Percentiles rank a stretch among this genome's conserved stretches.
These are phyloP conservation scores for Oncorhynchus nerka DNA, from an alignment of 2,113 vertebrate species.

Conservation along the genomic window DNA sequence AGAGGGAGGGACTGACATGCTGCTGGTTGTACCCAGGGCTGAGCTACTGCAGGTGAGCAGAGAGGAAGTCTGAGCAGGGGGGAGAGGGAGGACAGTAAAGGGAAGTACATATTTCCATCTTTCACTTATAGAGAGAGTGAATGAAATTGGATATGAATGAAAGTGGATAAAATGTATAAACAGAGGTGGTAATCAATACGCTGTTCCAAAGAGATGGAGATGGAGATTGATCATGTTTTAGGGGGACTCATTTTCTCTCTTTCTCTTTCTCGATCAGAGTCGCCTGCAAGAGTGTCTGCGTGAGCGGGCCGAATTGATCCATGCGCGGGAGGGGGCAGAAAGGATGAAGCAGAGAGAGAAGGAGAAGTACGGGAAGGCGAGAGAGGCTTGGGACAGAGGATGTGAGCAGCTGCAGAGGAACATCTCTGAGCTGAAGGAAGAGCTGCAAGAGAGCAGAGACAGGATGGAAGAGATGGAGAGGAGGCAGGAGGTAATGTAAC, in stretches of 20 bases:
- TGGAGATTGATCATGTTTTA: background rate
- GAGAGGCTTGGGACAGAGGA: conserved; percentile 52
- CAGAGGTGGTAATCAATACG: conserved; percentile 8
- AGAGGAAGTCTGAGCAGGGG: background rate
- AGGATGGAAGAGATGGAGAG: conserved; percentile 56
- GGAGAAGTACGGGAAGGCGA: conserved; percentile 60
- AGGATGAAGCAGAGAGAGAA: conserved; percentile 71
- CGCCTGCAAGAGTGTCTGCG: conserved; percentile 84
- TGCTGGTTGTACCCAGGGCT: conserved; percentile 84
- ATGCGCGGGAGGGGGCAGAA: conserved; percentile 67
- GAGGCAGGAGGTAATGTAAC: conserved; percentile 64
- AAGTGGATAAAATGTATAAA: conserved; percentile 22
- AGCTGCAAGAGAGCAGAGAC: conserved; percentile 56
- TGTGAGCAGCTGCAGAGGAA: conserved; percentile 54
- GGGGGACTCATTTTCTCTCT: background rate
- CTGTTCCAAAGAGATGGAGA: conserved; percentile 5
- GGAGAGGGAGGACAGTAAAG: background rate
- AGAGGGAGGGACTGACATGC: conserved; percentile 66
- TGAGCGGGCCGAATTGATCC: conserved; percentile 79
- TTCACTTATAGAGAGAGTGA: conserved; percentile 18
- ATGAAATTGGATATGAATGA: conserved; percentile 15
- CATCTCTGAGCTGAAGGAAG: conserved; percentile 50
- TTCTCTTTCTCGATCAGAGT: conserved; percentile 58
- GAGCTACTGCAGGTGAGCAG: conserved; percentile 82
- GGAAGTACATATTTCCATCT: background rate